A percentile compares a stretch with the other conserved stretches of the same genome.
phyloP scores from a whole-genome alignment of 2,888 invertebrate genomes.

The Andrena trimmerana region DNA sequence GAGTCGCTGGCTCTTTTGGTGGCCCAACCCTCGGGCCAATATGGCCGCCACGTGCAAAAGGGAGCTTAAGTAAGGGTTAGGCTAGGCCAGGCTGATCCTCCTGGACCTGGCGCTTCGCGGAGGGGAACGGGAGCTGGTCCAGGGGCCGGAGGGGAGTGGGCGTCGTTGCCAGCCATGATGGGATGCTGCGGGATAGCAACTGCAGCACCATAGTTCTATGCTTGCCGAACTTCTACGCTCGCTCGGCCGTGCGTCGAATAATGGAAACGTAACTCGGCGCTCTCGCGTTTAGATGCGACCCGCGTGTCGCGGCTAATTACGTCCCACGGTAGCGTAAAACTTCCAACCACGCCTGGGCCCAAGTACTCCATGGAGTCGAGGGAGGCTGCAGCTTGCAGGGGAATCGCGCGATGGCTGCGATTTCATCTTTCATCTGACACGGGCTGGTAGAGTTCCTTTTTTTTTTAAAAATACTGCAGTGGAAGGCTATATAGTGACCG shows the following conservation, averaged over 20 bases:
- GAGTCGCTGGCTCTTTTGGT: slow-evolving; percentile 81
- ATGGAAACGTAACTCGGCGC: slow-evolving; percentile 55
- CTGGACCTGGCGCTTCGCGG: slow-evolving; percentile 71
- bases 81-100: slow-evolving; percentile 75
- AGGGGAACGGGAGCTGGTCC: slow-evolving; percentile 53
- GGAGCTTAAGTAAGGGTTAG: slow-evolving; percentile 79
- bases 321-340: background rate
- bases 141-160: slow-evolving; percentile 62
- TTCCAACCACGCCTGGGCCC: background rate
- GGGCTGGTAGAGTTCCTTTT: background rate
- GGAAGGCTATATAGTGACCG: no score
- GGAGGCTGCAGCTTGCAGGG: background rate
- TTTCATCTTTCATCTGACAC: background rate
- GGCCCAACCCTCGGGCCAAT: slow-evolving; percentile 84
- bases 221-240: slow-evolving; percentile 32
- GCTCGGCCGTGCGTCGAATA: slow-evolving; percentile 60
- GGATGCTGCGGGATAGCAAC: slow-evolving; percentile 78
- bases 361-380: background rate
- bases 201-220: slow-evolving; percentile 52
- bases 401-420: background rate
- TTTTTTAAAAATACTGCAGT: no score
- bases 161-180: slow-evolving; percentile 82
- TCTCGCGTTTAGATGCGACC: slow-evolving; percentile 37
- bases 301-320: slow-evolving; percentile 42
- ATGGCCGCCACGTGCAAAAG: slow-evolving; percentile 82